Base-by-base conservation (phyloP, 2,888 invertebrate species). In the Agrotis segetum region DNA sequence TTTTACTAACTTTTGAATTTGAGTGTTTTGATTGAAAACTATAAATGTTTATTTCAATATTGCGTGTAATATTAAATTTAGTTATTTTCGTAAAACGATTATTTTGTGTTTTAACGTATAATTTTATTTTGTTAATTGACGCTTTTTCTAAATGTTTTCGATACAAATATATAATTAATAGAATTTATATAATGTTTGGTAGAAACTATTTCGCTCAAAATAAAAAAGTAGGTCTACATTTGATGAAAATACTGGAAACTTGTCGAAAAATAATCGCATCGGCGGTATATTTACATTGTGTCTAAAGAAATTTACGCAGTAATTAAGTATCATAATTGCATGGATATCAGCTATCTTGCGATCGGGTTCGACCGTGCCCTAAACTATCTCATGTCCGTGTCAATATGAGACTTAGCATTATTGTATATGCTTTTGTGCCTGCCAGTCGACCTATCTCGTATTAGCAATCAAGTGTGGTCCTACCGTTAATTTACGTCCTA, bases 71-170 rank as follows among this genome's bases (percentile, higher is more conserved):
- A 77, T 50, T 61, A 44, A 74, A 53, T 66, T 73, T 88, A 88
- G 92, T 94, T 93, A 94, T 94, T 91, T 92, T 94, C 94, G 94
- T 94, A 60, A 88, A 92, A 95, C 94, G 94, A 94, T 92, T 91
- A 92, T 86, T 92, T 86, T 86, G 74, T 90, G 83, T 84, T 87
- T 82, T 82, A 62, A 50, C 65, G 60, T 78, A 70, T 29, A 47
- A 74, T 82, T 84, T 75, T 75, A 74, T 81, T 72, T 61, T 79
- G 60, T 69, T 74, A 67, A 69, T 77, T 76, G 24, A 66, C 0
- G 63, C 67, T 74, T 60, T 67, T 52, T 63, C 61, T 67, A 59
- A 60, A 13, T 49, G 49, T 11, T 74, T 29, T 49, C 58, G 29
- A 50, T 65, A 62, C 21, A 49, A 47, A 2, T 65, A 69, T 74